phyloP scores from a whole-genome alignment of 2,113 vertebrate species.

The Verasper variegatus region DNA sequence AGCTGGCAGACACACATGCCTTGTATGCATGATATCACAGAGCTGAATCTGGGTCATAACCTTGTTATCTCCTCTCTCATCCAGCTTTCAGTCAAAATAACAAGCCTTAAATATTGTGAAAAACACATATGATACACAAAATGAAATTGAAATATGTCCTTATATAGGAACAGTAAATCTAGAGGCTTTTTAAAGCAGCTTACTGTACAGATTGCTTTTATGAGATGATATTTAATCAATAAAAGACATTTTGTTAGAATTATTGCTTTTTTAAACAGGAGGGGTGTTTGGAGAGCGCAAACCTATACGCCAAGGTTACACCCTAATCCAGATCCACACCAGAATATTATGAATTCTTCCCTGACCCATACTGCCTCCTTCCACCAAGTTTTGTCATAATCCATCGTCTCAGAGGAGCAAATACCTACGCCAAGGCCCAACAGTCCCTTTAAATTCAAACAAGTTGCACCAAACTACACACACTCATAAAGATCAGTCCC shows the following conservation, averaged over 20 bases:
- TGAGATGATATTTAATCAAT: conserved; percentile 3
- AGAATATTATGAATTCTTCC: too few species aligned
- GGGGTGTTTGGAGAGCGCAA: too few species aligned
- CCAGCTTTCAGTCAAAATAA: conserved; percentile 5
- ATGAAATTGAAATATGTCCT: conserved; percentile 44
- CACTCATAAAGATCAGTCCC: too few species aligned
- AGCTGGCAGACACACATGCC: conserved; percentile 24
- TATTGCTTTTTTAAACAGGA: background rate
- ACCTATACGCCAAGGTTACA: too few species aligned
- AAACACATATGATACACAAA: background rate
- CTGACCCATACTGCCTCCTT: too few species aligned
- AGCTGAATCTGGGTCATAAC: conserved; percentile 51
- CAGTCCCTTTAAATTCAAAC: too few species aligned
- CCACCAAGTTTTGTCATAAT: too few species aligned
- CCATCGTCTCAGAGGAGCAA: too few species aligned
- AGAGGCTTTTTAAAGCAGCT: conserved; percentile 17
- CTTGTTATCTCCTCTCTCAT: conserved; percentile 49
- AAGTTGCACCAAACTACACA: too few species aligned
- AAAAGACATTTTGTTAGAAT: background rate
- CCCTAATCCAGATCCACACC: too few species aligned
- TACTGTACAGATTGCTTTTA: background rate
- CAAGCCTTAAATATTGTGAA: conserved; percentile 38
- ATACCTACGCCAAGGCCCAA: too few species aligned
- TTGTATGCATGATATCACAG: conserved; percentile 22
- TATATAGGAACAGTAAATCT: conserved; percentile 1